Base-by-base conservation (phyloP, 2,113 vertebrate genomes). In the Etia nguti region DNA sequence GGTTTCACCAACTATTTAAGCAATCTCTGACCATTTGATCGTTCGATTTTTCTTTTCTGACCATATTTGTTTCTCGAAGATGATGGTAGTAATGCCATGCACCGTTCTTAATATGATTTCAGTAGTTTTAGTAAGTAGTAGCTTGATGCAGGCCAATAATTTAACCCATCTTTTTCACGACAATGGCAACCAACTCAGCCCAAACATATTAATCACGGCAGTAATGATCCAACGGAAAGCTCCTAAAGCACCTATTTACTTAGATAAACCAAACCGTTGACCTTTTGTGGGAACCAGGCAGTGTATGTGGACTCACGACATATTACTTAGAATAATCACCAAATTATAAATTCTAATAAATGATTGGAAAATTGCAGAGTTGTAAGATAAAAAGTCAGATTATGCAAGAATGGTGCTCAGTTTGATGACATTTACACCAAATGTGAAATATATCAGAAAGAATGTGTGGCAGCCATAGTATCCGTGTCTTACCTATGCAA, bases 401-500 rank as follows among this genome's bases (percentile, higher is more conserved):
- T 75, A 31, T 75, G 16, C 70, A 75, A 75, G 24, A 75, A 31
- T 75, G 43, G 10, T 43, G 50, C 2, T 73, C 41, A 73, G 41
- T 46, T 73, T 73, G 41, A 73, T 48, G 41, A 46, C 68, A 46
- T 73, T 73, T 46, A 18, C 9, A 73, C 22, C 41, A 75, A 50
- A 10, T 20, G 41, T 29, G 43, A 75, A 29, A 75, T 20, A 48
- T 65, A 65, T 65, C 11, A 65, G n/a, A 65, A 38, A 24, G 4
- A 75, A 46, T 29, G 48, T 18, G 24, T 26, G 15, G 68, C 41
- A 48, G 68, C 41, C 9, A 0, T 73, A 46, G 68, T 22, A 15
- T 75, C 16, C 9, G 8, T 5, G 13, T 86, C 96, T 97, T 82
- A 98, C 97, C 97, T 95, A 98, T 96, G 88, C 97, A 98, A 90